phyloP scores from a whole-genome alignment of 2,113 vertebrate species.

The Arenaria interpres region DNA sequence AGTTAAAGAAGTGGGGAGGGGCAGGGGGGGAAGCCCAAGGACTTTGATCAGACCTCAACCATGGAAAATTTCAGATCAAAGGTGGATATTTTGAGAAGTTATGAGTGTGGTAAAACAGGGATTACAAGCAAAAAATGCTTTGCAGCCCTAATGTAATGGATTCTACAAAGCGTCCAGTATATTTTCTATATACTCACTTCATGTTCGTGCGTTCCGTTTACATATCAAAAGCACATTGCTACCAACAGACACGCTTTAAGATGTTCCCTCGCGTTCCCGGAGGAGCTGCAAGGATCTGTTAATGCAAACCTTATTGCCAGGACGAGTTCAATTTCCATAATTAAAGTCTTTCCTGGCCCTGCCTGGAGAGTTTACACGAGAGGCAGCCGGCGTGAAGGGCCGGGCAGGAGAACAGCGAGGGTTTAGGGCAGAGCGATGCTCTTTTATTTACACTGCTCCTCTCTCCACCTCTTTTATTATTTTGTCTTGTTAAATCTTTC shows the following conservation, averaged over 20 bases:
- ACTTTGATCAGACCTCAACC: constrained; percentile 9
- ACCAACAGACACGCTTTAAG: background rate
- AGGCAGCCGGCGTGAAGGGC: background rate
- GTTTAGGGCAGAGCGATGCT: rapidly evolving
- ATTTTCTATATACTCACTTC: background rate
- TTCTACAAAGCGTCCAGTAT: background rate
- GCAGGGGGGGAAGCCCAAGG: background rate
- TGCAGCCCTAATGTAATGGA: background rate
- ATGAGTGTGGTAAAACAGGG: background rate
- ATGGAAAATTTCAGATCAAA: constrained; percentile 45
- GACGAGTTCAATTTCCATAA: background rate
- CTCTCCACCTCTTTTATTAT: background rate
- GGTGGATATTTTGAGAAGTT: constrained; percentile 10
- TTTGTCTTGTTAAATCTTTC: background rate
- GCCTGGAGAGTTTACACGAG: background rate
- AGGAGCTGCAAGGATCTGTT: background rate
- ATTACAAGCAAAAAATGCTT: background rate
- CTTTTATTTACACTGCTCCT: background rate
- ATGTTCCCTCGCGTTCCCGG: background rate
- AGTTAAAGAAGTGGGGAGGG: background rate
- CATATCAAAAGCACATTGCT: constrained; percentile 4
- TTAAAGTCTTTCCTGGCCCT: background rate
- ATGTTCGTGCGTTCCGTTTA: background rate
- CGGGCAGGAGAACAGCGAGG: background rate
- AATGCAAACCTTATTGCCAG: background rate